Evolutionary conservation across 2,797 vertebrate genomes (phyloP).

Genomic region (Mionectes olivaceus): DNA sequence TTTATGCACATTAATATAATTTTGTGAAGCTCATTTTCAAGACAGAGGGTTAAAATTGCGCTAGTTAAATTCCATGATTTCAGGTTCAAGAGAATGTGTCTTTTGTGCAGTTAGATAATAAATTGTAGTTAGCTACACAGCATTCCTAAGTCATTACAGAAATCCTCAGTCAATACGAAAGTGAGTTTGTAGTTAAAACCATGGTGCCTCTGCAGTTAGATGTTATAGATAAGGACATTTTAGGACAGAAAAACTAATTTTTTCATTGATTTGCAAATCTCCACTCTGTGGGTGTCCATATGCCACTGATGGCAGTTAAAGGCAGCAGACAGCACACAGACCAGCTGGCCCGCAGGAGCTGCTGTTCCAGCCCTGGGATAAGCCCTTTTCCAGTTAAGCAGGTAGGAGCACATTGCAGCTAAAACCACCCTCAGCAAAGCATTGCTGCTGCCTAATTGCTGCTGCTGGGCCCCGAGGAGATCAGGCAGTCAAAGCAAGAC

Average conservation of each 20-base stretch:
- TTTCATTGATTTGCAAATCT: neutral
- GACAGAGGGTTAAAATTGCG: neutral
- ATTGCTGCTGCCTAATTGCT: neutral
- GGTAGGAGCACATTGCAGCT: neutral
- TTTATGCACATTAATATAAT: neutral
- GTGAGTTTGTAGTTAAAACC: neutral
- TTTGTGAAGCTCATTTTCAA: neutral
- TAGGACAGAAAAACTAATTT: neutral
- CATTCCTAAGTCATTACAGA: neutral
- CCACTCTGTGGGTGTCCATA: neutral
- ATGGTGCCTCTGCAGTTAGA: neutral
- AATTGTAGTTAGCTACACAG: neutral
- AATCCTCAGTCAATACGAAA: neutral
- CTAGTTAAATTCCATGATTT: neutral
- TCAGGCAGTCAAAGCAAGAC: neutral
- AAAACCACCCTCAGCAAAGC: neutral
- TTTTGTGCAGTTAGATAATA: neutral
- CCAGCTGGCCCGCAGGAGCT: fast-evolving
- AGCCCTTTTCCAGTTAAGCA: neutral
- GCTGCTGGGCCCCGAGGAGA: neutral
- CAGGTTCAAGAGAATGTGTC: neutral
- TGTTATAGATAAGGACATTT: neutral
- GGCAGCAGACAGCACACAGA: fast-evolving
- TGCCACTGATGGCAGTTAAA: neutral
- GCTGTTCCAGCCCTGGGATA: fast-evolving